These are phyloP conservation scores for Zeus faber DNA, from an alignment of 2,113 vertebrate genomes.

Conservation along the genomic window DNA sequence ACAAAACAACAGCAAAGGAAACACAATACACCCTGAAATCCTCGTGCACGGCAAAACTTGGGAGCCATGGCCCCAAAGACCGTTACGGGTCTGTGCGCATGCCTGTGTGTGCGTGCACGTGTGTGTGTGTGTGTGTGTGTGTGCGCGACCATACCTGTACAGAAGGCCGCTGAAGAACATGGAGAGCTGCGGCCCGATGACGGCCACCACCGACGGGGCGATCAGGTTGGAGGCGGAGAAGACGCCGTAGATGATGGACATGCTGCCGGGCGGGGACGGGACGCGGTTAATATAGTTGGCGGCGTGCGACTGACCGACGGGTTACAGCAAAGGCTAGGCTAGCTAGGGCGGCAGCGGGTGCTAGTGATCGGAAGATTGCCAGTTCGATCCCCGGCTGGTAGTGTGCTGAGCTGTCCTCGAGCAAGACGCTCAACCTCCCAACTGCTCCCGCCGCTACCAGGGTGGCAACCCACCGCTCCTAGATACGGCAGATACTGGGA, in stretches of 20 bases:
- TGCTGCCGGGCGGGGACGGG: slow-evolving; percentile 61
- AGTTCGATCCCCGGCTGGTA: too few relatives aligned
- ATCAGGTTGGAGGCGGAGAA: slow-evolving; percentile 94
- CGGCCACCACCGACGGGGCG: slow-evolving; percentile 88
- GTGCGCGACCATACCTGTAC: slow-evolving; percentile 83
- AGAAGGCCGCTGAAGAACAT: slow-evolving; percentile 91
- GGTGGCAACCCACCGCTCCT: too few relatives aligned
- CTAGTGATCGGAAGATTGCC: too few relatives aligned
- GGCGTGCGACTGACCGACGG: too few relatives aligned
- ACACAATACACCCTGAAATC: neutral
- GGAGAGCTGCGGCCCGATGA: slow-evolving; percentile 87
- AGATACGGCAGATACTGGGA: too few relatives aligned
- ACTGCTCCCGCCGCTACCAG: too few relatives aligned
- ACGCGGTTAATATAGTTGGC: neutral
- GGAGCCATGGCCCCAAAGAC: neutral
- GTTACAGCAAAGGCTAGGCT: too few relatives aligned
- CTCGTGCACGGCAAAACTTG: neutral
- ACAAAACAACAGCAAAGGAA: neutral
- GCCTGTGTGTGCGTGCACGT: neutral
- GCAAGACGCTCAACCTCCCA: too few relatives aligned
- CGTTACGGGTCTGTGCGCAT: neutral
- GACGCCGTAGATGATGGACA: slow-evolving; percentile 96
- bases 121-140: neutral
- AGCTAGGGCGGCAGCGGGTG: too few relatives aligned
- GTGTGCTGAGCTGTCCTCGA: too few relatives aligned